Evolutionary conservation across 2,888 invertebrate species (phyloP).

Genomic region (Ochropacha duplaris): DNA sequence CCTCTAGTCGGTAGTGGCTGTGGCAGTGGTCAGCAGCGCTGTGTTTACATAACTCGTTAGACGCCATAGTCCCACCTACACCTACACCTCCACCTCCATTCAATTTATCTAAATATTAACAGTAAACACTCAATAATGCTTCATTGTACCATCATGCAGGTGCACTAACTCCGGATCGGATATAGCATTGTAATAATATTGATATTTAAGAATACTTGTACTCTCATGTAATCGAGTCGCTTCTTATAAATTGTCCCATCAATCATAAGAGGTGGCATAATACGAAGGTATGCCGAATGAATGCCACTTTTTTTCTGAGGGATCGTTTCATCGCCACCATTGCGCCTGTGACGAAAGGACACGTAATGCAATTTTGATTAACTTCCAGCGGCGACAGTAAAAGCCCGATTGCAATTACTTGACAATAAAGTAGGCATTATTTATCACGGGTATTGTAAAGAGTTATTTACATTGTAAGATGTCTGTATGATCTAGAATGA

Average conservation of each 20-base stretch:
- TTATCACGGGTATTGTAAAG: slow-evolving; percentile 24
- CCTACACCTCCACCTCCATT: slow-evolving; percentile 58
- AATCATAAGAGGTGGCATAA: slow-evolving; percentile 55
- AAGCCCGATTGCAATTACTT: slow-evolving; percentile 49
- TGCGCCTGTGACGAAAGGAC: slow-evolving; percentile 64
- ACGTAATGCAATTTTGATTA: slow-evolving; percentile 79
- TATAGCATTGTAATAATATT: slow-evolving; percentile 30
- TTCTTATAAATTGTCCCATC: slow-evolving; percentile 41
- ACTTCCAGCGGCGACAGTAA: slow-evolving; percentile 48
- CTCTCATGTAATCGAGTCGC: slow-evolving; percentile 18
- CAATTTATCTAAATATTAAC: slow-evolving; percentile 61
- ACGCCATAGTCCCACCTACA: slow-evolving; percentile 47
- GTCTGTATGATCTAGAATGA: not conserved
- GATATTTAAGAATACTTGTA: slow-evolving; percentile 20
- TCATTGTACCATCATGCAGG: slow-evolving; percentile 61
- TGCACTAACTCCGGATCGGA: slow-evolving; percentile 32
- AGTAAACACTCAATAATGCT: slow-evolving; percentile 63
- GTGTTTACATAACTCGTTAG: slow-evolving; percentile 79
- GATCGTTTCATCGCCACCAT: slow-evolving; percentile 33
- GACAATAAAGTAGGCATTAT: slow-evolving; percentile 66
- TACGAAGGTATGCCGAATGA: slow-evolving; percentile 49
- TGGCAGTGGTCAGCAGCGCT: slow-evolving; percentile 56
- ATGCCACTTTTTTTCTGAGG: slow-evolving; percentile 52
- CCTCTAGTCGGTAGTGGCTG: slow-evolving; percentile 55
- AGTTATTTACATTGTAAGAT: not conserved